Conservation (phyloP, 2,888 invertebrate genomes). For the Crossocerus cetratus region DNA sequence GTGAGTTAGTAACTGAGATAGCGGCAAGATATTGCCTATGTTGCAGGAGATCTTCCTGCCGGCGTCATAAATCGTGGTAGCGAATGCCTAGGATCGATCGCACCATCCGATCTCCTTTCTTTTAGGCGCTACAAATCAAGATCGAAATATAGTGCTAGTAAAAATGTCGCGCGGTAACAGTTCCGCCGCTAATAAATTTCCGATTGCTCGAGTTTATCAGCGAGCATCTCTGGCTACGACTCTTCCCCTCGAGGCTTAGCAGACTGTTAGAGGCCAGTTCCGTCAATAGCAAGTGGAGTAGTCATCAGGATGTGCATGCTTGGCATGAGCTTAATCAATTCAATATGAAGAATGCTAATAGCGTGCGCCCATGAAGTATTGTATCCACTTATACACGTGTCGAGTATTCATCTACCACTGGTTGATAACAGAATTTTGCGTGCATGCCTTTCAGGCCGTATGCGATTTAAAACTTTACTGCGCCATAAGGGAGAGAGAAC, state of each 20-base stretch:
- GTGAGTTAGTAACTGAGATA: slow-evolving; percentile 51
- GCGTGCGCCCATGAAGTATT: slow-evolving; percentile 13
- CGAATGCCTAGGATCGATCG: slow-evolving; percentile 49
- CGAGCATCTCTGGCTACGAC: slow-evolving; percentile 22
- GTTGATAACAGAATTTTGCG: slow-evolving; percentile 49
- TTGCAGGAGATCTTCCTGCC: slow-evolving; percentile 33
- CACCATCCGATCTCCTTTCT: slow-evolving; percentile 29
- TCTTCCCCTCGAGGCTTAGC: slow-evolving; percentile 13
- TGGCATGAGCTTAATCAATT: slow-evolving; percentile 29
- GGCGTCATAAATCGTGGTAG: slow-evolving; percentile 50
- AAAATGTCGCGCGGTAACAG: slow-evolving; percentile 33
- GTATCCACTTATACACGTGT: slow-evolving; percentile 3
- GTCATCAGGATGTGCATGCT: background rate
- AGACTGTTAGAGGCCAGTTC: background rate
- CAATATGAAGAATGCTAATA: slow-evolving; percentile 18
- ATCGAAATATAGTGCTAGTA: slow-evolving; percentile 38
- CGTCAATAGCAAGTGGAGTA: background rate
- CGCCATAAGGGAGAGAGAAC: slow-evolving; percentile 20
- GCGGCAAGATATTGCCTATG: slow-evolving; percentile 13
- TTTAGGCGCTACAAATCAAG: slow-evolving; percentile 36
- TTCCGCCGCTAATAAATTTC: slow-evolving; percentile 28
- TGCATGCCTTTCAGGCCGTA: slow-evolving; percentile 38
- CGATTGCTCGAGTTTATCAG: slow-evolving; percentile 20
- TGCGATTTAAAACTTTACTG: slow-evolving; percentile 56
- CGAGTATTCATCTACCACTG: slow-evolving; percentile 26